Percentiles rank a stretch among this genome's conserved stretches.
These are phyloP conservation scores for Ametastegia equiseti DNA, from an alignment of 2,888 invertebrate species.

Conservation along the genomic window DNA sequence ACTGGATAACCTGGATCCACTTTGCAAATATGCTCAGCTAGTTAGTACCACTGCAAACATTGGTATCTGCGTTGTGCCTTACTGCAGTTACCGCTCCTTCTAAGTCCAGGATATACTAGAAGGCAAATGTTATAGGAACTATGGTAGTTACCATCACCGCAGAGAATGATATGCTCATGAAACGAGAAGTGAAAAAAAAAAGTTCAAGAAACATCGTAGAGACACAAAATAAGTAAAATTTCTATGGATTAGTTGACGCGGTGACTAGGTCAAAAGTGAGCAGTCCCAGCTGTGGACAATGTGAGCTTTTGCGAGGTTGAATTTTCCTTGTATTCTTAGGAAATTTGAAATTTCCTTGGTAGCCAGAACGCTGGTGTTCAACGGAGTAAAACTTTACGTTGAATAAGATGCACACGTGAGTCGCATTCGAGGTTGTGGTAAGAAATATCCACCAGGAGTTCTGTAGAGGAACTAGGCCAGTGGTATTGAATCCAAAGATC, in stretches of 20 bases:
- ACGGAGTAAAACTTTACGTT: slow-evolving; percentile 17
- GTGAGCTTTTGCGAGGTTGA: not conserved
- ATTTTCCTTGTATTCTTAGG: slow-evolving; percentile 14
- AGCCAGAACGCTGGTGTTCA: not conserved
- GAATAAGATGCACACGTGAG: slow-evolving; percentile 42
- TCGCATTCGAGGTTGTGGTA: slow-evolving; percentile 29
- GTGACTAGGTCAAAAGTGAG: slow-evolving; percentile 23
- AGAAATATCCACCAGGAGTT: slow-evolving; percentile 8
- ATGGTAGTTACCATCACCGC: not conserved
- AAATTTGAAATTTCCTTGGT: slow-evolving; percentile 29
- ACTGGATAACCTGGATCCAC: slow-evolving; percentile 64
- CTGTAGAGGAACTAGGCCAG: slow-evolving; percentile 11
- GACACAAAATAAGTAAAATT: not conserved
- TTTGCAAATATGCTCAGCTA: slow-evolving; percentile 69
- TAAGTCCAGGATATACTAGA: not conserved
- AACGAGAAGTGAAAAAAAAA: too few species aligned
- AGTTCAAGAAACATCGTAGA: too few species aligned
- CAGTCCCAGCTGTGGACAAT: not conserved
- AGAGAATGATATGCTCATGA: not conserved
- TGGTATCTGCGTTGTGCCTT: slow-evolving; percentile 62
- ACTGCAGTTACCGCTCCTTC: not conserved
- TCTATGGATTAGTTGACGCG: not conserved
- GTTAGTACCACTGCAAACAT: slow-evolving; percentile 69
- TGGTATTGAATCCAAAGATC: not conserved
- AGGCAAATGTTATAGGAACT: not conserved